phyloP scores from a whole-genome alignment of 2,888 invertebrate genomes.

The Sphecodes monilicornis region DNA sequence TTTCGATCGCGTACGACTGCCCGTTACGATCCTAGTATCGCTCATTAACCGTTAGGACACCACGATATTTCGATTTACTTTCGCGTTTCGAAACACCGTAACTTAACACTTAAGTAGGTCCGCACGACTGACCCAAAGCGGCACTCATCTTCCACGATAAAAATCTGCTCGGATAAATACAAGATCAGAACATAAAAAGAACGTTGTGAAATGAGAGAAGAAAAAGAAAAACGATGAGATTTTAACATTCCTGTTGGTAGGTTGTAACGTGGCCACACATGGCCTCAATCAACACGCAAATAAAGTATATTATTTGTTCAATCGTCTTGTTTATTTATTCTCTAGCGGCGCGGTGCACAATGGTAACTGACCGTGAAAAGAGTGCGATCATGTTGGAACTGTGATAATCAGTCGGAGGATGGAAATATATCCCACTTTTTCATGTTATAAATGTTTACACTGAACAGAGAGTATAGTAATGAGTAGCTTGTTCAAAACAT shows the following conservation, averaged over 20 bases:
- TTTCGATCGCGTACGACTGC: slow-evolving; percentile 51
- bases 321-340: slow-evolving; percentile 41
- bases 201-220: neutral
- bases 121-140: slow-evolving; percentile 84
- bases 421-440: neutral
- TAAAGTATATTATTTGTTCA: slow-evolving; percentile 84
- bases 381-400: neutral
- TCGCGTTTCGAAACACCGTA: slow-evolving; percentile 66
- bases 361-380: neutral
- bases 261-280: slow-evolving; percentile 76
- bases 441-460: neutral
- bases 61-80: slow-evolving; percentile 47
- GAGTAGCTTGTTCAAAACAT: neutral
- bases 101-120: slow-evolving; percentile 75
- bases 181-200: slow-evolving; percentile 34
- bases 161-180: slow-evolving; percentile 68
- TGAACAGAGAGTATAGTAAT: neutral
- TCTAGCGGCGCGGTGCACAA: neutral
- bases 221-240: slow-evolving; percentile 67
- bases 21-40: slow-evolving; percentile 52
- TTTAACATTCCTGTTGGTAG: slow-evolving; percentile 80
- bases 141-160: slow-evolving; percentile 78
- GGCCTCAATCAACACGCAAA: slow-evolving; percentile 78
- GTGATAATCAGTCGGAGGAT: neutral
- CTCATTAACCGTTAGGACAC: slow-evolving; percentile 54